Evolutionary conservation across 2,888 invertebrate genomes (phyloP), one percentile per base, ranked within the genome.

Genomic region (Scaptomyza cyrtandrae): DNA sequence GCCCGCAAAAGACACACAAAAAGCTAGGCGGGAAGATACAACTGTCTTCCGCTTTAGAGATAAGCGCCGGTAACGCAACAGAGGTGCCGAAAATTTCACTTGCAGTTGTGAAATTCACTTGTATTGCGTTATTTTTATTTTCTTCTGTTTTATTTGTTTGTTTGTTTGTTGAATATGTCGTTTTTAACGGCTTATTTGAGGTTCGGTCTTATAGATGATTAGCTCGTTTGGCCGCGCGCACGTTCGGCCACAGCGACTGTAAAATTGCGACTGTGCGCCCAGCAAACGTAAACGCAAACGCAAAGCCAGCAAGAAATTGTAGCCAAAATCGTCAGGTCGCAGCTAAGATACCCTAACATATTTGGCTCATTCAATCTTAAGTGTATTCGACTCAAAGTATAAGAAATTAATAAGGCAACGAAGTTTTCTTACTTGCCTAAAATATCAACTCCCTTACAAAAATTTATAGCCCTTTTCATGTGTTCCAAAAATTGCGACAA

Each of bases 201-300:
- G 55, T 63, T 72, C 61, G 62, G 54, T 59, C 46, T 43, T 45
- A 35, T 44, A 55, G 39, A 2, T 14, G 39, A 49, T 50, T 63
- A 55, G 58, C 63, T 79, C 75, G 69, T 75, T 75, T 71, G 68
- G 64, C 66, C 79, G 80, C 76, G 66, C 82, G 80, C 69, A 76
- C 88, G 88, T 86, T 77, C 71, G 73, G 58, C 71, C 75, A 19
- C 70, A 71, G 56, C 86, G 87, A 88, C 72, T 71, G 75, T 71
- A 80, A 78, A 81, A 84, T 88, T 77, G 85, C 86, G 86, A 88
- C 85, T 82, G 84, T 67, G 65, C 74, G 62, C 65, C 60, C 43
- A 66, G 65, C 76, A 53, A 49, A 64, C 66, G 71, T 63, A 67
- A 72, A 61, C 58, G 72, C 66, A 62, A 71, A 65, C 48, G 60